Percentiles rank a stretch among this genome's conserved stretches.
Evolutionary conservation across 2,888 invertebrate species (phyloP).

Genomic region (Drosophila mimetica): DNA sequence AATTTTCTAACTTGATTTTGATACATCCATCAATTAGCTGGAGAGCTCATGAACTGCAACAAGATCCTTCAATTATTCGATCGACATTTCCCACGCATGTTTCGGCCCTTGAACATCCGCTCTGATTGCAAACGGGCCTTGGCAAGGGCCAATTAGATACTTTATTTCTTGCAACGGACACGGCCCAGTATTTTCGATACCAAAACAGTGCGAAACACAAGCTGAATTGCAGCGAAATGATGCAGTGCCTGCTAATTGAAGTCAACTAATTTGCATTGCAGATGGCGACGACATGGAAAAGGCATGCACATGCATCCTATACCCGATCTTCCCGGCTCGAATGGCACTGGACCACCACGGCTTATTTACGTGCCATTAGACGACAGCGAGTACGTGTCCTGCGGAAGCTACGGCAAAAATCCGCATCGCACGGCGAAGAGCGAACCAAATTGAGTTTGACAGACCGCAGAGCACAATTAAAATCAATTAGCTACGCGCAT

Average conservation of each 20-base stretch:
- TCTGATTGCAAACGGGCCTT: conserved; percentile 12
- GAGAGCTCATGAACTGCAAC: neutral
- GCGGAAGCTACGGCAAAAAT: conserved; percentile 14
- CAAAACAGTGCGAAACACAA: conserved; percentile 12
- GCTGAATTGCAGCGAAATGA: conserved; percentile 44
- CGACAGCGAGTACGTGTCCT: conserved; percentile 34
- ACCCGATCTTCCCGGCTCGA: conserved; percentile 10
- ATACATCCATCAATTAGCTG: conserved; percentile 17
- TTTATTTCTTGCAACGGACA: conserved; percentile 16
- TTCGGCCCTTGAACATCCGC: conserved; percentile 13
- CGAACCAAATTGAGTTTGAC: conserved; percentile 53
- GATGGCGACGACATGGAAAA: conserved; percentile 49
- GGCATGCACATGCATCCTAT: conserved; percentile 37
- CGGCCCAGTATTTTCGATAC: conserved; percentile 15
- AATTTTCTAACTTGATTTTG: neutral
- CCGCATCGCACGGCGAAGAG: conserved; percentile 13
- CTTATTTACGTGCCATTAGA: conserved; percentile 59
- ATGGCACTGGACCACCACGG: conserved; percentile 25
- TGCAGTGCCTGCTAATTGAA: conserved; percentile 60
- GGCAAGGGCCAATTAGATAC: conserved; percentile 20
- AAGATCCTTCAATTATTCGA: conserved; percentile 27
- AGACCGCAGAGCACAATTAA: conserved; percentile 52
- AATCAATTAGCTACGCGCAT: conserved; percentile 68
- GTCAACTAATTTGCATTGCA: conserved; percentile 68
- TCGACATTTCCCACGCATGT: conserved; percentile 26